A percentile compares a stretch with the other conserved stretches of the same genome.
phyloP scores from a whole-genome alignment of 2,113 vertebrate genomes.

The Pardalotus punctatus region DNA sequence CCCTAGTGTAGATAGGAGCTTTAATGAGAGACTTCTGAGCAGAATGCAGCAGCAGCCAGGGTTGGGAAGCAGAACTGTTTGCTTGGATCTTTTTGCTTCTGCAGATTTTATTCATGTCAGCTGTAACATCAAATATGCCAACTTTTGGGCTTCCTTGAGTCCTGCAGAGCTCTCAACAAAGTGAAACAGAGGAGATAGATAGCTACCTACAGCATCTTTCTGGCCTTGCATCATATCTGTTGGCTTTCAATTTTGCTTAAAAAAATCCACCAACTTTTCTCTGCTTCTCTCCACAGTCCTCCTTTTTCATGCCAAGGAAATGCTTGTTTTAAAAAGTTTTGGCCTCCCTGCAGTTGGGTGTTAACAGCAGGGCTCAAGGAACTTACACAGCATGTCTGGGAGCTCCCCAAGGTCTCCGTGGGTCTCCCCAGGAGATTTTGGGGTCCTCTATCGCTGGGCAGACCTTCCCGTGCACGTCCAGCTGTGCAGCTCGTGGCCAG shows the following conservation, averaged over 20 bases:
- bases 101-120: background rate
- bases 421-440: background rate
- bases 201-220: background rate
- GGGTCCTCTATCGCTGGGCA: background rate
- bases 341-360: background rate
- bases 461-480: accelerated
- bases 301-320: background rate
- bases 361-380: background rate
- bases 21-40: background rate
- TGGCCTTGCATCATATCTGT: background rate
- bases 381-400: background rate
- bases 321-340: background rate
- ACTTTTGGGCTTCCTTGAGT: background rate
- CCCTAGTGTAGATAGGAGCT: background rate
- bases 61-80: background rate
- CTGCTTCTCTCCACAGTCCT: background rate
- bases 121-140: background rate
- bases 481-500: background rate
- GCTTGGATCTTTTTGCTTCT: background rate
- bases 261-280: background rate
- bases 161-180: background rate
- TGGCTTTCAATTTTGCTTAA: background rate
- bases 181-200: background rate
- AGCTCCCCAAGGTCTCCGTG: background rate
- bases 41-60: background rate